A percentile compares a stretch with the other conserved stretches of the same genome.
phyloP scores from a whole-genome alignment of 2,888 invertebrate genomes.

The Drosophila flavopinicola region DNA sequence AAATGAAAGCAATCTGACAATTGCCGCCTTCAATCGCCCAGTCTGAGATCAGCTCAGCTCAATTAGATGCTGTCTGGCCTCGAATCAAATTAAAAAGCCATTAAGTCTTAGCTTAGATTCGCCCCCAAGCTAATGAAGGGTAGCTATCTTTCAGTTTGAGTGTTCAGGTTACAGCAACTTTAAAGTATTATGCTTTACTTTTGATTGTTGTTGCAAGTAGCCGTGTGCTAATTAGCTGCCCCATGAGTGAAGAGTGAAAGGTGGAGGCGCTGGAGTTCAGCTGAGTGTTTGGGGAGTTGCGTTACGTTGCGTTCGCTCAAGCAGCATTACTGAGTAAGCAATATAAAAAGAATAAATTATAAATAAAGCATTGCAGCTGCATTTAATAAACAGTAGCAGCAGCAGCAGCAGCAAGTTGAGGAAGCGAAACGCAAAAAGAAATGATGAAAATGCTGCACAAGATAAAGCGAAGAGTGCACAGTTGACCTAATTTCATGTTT shows the following conservation, averaged over 20 bases:
- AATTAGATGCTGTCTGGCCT: slow-evolving; percentile 50
- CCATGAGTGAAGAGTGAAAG: slow-evolving; percentile 2
- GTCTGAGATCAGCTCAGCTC: slow-evolving; percentile 22
- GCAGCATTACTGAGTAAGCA: slow-evolving; percentile 57
- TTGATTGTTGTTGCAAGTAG: slow-evolving; percentile 43
- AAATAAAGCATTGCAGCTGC: slow-evolving; percentile 41
- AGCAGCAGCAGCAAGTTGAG: not conserved
- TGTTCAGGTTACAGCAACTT: slow-evolving; percentile 23
- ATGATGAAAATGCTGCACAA: slow-evolving; percentile 2
- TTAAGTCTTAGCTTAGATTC: slow-evolving; percentile 56
- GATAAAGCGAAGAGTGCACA: slow-evolving; percentile 5
- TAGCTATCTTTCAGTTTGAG: slow-evolving; percentile 3
- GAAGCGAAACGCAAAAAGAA: slow-evolving; percentile 10
- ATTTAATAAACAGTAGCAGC: slow-evolving; percentile 23
- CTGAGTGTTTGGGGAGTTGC: slow-evolving; percentile 16
- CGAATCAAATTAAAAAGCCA: slow-evolving; percentile 82
- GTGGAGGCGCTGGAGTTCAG: not conserved
- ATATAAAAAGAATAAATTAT: slow-evolving; percentile 64
- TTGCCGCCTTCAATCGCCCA: not conserved
- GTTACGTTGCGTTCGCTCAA: slow-evolving; percentile 21
- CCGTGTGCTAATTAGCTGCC: slow-evolving; percentile 54
- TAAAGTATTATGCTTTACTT: slow-evolving; percentile 17
- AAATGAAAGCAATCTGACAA: not conserved
- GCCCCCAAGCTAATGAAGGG: slow-evolving; percentile 3
- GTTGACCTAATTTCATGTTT: slow-evolving; percentile 44